Percentiles rank a stretch among this genome's conserved stretches.
These are phyloP conservation scores for Henicopernis longicauda DNA, from an alignment of 2,113 vertebrate genomes.

Conservation along the genomic window DNA sequence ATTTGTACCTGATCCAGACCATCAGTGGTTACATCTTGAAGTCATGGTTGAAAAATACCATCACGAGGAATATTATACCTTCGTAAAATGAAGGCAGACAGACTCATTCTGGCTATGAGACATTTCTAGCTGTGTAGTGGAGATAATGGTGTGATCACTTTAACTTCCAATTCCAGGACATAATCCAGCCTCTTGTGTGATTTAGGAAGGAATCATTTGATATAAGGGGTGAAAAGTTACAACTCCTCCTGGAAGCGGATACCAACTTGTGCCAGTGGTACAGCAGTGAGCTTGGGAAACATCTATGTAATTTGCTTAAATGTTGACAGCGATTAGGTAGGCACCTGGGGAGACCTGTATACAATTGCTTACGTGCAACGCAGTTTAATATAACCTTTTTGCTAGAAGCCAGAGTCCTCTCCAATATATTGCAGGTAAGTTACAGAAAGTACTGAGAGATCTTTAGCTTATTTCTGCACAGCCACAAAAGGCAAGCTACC, in stretches of 20 bases:
- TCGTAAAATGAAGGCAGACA: neutral
- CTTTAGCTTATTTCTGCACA: neutral
- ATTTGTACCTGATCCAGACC: neutral
- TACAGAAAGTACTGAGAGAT: neutral
- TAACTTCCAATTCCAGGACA: fast-evolving
- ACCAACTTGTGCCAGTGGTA: neutral
- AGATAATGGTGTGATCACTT: neutral
- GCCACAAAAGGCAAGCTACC: neutral
- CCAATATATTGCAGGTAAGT: neutral
- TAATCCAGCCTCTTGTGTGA: neutral
- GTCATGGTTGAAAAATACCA: neutral
- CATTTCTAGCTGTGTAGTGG: neutral
- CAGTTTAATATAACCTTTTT: neutral
- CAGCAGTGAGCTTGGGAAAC: neutral
- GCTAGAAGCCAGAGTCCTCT: neutral
- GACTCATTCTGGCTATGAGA: neutral
- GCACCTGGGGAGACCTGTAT: neutral
- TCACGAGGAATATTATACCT: neutral
- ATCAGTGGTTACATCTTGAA: neutral
- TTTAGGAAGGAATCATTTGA: neutral
- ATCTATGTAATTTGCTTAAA: neutral
- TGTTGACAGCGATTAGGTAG: neutral
- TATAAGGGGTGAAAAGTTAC: neutral
- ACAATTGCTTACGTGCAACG: neutral
- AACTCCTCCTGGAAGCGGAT: neutral